These are phyloP conservation scores for Temnothorax curvispinosus DNA, from an alignment of 1,140 invertebrate genomes.

Conservation along the genomic window DNA sequence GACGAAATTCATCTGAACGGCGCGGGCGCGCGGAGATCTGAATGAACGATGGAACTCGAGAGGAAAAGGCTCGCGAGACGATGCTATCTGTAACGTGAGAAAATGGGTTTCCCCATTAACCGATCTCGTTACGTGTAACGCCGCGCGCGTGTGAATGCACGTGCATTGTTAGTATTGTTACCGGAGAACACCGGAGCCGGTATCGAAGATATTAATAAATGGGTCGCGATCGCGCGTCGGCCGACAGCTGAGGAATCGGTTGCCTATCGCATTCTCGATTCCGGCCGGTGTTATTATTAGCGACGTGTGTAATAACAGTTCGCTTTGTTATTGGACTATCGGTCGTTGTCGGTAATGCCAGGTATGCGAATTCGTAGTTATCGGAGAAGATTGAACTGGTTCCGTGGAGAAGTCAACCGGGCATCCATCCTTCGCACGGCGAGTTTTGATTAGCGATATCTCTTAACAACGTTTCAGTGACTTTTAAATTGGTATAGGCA, in stretches of 20 bases:
- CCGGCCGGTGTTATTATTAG: slow-evolving; percentile 9
- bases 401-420: neutral
- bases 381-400: slow-evolving; percentile 5
- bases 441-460: neutral
- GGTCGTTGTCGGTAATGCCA: neutral
- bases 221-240: slow-evolving; percentile 36
- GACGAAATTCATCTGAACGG: neutral
- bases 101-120: slow-evolving; percentile 64
- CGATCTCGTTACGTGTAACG: slow-evolving; percentile 45
- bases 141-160: slow-evolving; percentile 46
- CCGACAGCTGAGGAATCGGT: neutral
- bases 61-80: slow-evolving; percentile 28
- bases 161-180: slow-evolving; percentile 62
- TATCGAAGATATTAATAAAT: slow-evolving; percentile 47
- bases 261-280: slow-evolving; percentile 24
- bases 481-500: neutral
- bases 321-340: slow-evolving; percentile 13
- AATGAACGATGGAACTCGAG: slow-evolving; percentile 29
- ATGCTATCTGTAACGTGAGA: slow-evolving; percentile 71
- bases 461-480: neutral
- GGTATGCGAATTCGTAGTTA: neutral
- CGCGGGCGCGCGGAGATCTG: neutral
- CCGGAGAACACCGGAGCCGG: slow-evolving; percentile 34
- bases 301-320: slow-evolving; percentile 20
- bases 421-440: neutral